Conservation (phyloP, 2,888 invertebrate species). For the Pandemis corylana region DNA sequence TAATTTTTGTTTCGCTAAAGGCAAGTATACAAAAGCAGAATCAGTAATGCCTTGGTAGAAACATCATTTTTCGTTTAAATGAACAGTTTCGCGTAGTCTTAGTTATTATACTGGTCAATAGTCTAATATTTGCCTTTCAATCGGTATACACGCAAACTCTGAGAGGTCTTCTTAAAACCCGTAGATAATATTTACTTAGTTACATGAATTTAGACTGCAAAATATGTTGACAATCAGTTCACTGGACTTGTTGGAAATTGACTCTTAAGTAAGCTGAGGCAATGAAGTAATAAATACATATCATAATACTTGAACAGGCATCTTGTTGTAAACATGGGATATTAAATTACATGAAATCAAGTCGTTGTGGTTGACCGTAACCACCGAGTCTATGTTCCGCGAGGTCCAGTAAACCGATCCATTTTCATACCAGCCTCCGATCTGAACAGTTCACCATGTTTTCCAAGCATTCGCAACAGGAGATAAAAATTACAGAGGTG, state of each 20-base stretch:
- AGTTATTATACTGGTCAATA: slow-evolving; percentile 6
- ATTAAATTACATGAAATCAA: slow-evolving; percentile 49
- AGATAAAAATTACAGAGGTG: slow-evolving; percentile 76
- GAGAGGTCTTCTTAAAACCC: slow-evolving; percentile 14
- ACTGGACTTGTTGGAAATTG: slow-evolving; percentile 17
- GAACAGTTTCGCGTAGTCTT: slow-evolving; percentile 1
- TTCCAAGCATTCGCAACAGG: slow-evolving; percentile 79
- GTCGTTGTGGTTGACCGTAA: slow-evolving; percentile 46
- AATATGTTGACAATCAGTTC: slow-evolving; percentile 16
- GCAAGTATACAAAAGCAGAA: background rate
- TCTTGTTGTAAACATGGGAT: slow-evolving; percentile 38
- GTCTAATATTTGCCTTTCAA: slow-evolving; percentile 25
- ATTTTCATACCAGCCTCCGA: slow-evolving; percentile 61
- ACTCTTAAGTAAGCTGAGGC: background rate
- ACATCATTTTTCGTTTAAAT: background rate
- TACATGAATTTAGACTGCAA: background rate
- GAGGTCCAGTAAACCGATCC: slow-evolving; percentile 70
- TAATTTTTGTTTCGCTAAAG: background rate
- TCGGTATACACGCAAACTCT: slow-evolving; percentile 6
- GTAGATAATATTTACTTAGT: slow-evolving; percentile 2
- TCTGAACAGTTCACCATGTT: slow-evolving; percentile 76
- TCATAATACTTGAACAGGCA: background rate
- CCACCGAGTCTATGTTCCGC: slow-evolving; percentile 50
- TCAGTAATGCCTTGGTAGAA: too few species aligned
- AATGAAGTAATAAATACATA: background rate